Evolutionary conservation across 2,888 invertebrate genomes (phyloP).

Genomic region (Timema cristinae): DNA sequence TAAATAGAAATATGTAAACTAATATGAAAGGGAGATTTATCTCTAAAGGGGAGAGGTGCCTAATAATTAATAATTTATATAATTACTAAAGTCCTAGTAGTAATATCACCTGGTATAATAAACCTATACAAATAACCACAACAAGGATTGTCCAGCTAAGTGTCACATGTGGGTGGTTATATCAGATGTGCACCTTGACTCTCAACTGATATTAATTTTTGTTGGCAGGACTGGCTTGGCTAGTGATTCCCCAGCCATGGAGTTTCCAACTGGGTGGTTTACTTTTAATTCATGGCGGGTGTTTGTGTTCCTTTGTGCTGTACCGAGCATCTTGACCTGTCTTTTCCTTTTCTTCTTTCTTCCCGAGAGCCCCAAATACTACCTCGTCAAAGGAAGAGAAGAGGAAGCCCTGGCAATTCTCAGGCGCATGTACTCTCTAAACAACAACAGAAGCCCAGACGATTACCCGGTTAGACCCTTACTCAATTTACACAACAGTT

Average conservation of each 20-base stretch:
- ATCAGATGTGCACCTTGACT: not conserved
- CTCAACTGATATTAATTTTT: not conserved
- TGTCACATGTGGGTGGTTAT: not conserved
- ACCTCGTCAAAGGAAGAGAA: constrained; percentile 40
- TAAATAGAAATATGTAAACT: too few species aligned
- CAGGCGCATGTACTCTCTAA: constrained; percentile 41
- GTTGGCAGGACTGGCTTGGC: constrained; percentile 67
- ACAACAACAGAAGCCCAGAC: constrained; percentile 47
- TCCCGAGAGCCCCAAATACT: constrained; percentile 47
- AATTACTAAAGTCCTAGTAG: too few species aligned
- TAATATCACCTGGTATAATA: too few species aligned
- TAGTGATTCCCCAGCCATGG: constrained; percentile 60
- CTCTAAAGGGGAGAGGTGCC: too few species aligned
- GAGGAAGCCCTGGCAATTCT: constrained; percentile 42
- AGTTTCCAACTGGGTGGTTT: constrained; percentile 33
- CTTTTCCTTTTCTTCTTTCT: constrained; percentile 48
- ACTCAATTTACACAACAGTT: too few species aligned
- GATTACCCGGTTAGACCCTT: constrained; percentile 64
- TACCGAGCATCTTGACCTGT: constrained; percentile 65
- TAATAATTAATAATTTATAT: too few species aligned
- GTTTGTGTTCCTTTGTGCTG: constrained; percentile 58
- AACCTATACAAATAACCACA: too few species aligned
- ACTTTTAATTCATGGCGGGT: constrained; percentile 59
- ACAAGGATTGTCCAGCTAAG: too few species aligned
- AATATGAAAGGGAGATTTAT: too few species aligned